Base-by-base conservation (phyloP, 2,797 vertebrate genomes). In the Peromyscus eremicus region DNA sequence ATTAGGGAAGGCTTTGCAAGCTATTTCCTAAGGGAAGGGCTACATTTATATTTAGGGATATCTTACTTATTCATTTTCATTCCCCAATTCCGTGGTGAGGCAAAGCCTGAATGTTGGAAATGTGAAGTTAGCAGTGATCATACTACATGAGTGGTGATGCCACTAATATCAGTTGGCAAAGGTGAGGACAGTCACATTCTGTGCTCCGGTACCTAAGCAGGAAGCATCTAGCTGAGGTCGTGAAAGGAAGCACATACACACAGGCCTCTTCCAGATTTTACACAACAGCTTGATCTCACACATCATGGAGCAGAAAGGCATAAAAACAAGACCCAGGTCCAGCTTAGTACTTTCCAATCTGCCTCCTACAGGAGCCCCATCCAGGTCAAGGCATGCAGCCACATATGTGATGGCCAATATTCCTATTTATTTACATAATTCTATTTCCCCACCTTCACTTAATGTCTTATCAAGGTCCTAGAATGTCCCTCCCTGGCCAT, bases 201-300 rank as follows among this genome's bases (percentile, higher is more conserved):
- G 98, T 99, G 95, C 98, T 96, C 77, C 99, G 99, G 99, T 99
- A 99, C 94, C 98, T 98, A 2, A 98, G 98, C 0, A 99, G 99
- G 3, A 99, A 99, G 95, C 98, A 99, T 43, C 98, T 99, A 0
- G 98, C 99, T 0, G 99, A 99, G 92, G 98, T 99, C 90, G 89
- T 99, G 77, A 97, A 88, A 98, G 98, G 98, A 25, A 98, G 98
- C 32, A 66, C 98, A 0, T 94, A 96, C 1, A 21, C 89, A 2
- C 83, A 62, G 64, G 2, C 6, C 21, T 99, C 0, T 99, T 99
- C 0, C 98, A 23, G 99, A 49, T 99, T 99, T 94, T 99, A 99
- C 75, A 99, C 99, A 98, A 99, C 96, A 99, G 97, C 99, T 99
- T 91, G 99, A 99, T 97, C 99, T 99, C 82, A 97, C 99, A 99